phyloP scores from a whole-genome alignment of 2,888 invertebrate genomes.

The Orgyia antiqua region DNA sequence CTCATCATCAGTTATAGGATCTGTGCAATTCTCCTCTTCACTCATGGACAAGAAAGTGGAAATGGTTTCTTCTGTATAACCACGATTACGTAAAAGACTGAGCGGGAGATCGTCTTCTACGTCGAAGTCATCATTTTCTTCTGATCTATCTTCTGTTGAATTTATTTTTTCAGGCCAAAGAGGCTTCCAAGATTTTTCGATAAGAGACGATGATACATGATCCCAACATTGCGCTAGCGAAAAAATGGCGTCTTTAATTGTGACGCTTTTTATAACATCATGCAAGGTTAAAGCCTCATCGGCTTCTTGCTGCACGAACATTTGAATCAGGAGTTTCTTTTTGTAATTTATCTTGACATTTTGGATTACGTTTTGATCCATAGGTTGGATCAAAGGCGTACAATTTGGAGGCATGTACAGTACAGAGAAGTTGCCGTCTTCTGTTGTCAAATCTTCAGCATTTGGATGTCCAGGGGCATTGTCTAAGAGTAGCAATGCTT shows the following conservation, averaged over 20 bases:
- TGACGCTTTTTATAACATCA: too few species aligned
- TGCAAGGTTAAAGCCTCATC: background rate
- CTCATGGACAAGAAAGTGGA: too few species aligned
- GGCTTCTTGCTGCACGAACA: background rate
- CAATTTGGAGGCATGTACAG: slow-evolving; percentile 6
- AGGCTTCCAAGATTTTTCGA: background rate
- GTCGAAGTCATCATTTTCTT: too few species aligned
- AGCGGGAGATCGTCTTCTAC: too few species aligned
- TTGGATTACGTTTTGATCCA: slow-evolving; percentile 12
- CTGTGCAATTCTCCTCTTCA: too few species aligned
- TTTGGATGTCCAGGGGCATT: slow-evolving; percentile 6
- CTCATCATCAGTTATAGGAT: too few species aligned
- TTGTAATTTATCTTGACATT: slow-evolving; percentile 10
- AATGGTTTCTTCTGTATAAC: too few species aligned
- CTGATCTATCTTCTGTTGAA: too few species aligned
- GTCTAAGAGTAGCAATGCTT: slow-evolving; percentile 1
- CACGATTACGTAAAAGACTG: too few species aligned
- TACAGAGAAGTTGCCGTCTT: slow-evolving; percentile 3
- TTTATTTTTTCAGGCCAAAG: too few species aligned
- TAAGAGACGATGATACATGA: background rate
- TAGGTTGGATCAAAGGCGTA: slow-evolving; percentile 6
- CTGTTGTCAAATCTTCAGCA: slow-evolving; percentile 7
- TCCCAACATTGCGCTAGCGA: background rate
- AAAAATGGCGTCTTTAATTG: background rate
- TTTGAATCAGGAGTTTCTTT: slow-evolving; percentile 7